A percentile compares a stretch with the other conserved stretches of the same genome.
Evolutionary conservation across 1,140 invertebrate genomes (phyloP).

Genomic region (Euwallacea fornicatus): DNA sequence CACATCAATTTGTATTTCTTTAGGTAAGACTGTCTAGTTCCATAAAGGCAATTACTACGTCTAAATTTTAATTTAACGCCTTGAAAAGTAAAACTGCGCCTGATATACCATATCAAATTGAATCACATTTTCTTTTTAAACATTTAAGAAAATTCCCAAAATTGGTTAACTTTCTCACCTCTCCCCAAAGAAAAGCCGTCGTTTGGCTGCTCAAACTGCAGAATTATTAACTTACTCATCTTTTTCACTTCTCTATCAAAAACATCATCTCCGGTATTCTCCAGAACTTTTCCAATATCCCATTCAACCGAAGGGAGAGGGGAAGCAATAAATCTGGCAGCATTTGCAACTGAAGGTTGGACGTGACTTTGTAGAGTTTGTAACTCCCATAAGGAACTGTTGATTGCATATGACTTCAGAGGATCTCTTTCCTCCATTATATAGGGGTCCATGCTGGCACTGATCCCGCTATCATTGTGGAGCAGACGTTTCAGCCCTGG

Average conservation of each 20-base stretch:
- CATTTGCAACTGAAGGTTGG: slow-evolving; percentile 69
- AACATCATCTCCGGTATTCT: slow-evolving; percentile 55
- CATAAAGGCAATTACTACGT: too few relatives aligned
- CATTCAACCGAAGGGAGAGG: slow-evolving; percentile 68
- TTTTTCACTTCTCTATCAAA: slow-evolving; percentile 67
- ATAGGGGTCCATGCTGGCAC: slow-evolving; percentile 76
- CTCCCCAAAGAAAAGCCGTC: slow-evolving; percentile 55
- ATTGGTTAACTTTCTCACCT: slow-evolving; percentile 57
- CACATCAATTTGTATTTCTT: too few relatives aligned
- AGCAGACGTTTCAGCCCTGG: slow-evolving; percentile 79
- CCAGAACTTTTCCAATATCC: slow-evolving; percentile 60
- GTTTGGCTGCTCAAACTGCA: slow-evolving; percentile 63
- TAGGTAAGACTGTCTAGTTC: too few relatives aligned
- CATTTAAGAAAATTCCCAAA: slow-evolving; percentile 55
- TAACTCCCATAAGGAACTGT: slow-evolving; percentile 92
- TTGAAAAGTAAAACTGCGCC: too few relatives aligned
- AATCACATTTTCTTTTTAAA: too few relatives aligned
- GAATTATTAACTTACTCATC: slow-evolving; percentile 62
- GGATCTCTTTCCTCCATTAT: slow-evolving; percentile 79
- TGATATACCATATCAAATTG: too few relatives aligned
- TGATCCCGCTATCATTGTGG: slow-evolving; percentile 59
- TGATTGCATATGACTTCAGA: slow-evolving; percentile 72
- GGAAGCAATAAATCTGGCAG: slow-evolving; percentile 68
- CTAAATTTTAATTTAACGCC: too few relatives aligned
- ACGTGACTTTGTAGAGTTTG: slow-evolving; percentile 73